phyloP scores from a whole-genome alignment of 2,888 invertebrate species.

The Eurois occulta region DNA sequence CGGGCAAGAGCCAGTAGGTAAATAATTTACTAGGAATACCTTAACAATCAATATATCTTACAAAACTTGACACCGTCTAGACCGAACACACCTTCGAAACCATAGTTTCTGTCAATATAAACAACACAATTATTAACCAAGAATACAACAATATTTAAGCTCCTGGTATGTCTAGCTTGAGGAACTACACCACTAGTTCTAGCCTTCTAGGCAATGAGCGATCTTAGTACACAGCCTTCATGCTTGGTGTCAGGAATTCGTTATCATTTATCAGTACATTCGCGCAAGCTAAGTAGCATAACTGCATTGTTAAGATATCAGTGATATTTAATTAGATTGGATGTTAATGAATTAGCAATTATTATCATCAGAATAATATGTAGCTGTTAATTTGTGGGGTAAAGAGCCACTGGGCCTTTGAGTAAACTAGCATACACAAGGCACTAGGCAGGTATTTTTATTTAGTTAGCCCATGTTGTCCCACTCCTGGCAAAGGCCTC shows the following conservation, averaged over 20 bases:
- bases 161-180: slow-evolving; percentile 4
- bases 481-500: background rate
- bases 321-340: slow-evolving; percentile 19
- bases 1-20: background rate
- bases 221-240: slow-evolving; percentile 55
- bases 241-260: slow-evolving; percentile 34
- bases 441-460: background rate
- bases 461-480: too few relatives aligned
- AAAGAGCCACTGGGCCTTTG: background rate
- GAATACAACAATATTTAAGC: background rate
- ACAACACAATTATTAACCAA: background rate
- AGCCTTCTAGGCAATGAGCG: slow-evolving; percentile 17
- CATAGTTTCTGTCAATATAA: background rate
- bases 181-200: slow-evolving; percentile 39
- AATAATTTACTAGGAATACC: background rate
- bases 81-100: background rate
- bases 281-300: slow-evolving; percentile 22
- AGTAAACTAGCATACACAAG: background rate
- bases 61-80: slow-evolving; percentile 1
- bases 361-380: background rate
- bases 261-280: slow-evolving; percentile 50
- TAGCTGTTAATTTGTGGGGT: background rate
- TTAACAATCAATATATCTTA: background rate
- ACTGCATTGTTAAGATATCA: slow-evolving; percentile 56
- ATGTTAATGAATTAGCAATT: background rate